Evolutionary conservation across 2,797 vertebrate species (phyloP), one percentile per base, ranked within the genome.

Genomic region (Sebastes goodei): DNA sequence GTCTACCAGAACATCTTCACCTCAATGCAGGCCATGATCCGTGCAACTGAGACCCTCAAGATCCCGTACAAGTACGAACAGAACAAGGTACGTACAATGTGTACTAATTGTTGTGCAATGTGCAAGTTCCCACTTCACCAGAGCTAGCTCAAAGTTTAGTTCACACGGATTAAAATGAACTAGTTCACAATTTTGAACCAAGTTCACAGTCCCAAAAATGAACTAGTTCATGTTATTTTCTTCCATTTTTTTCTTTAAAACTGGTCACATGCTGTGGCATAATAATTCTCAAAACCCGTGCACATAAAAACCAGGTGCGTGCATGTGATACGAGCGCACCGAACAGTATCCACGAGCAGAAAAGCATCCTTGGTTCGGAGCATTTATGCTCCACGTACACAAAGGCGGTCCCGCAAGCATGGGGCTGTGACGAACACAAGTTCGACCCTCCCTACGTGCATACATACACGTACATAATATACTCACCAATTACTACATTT

Each of bases 1-100:
- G 98, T 99, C 71, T 99, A 98, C 96, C 99, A 99, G 96, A 99
- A 99, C 95, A 98, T 99, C 96, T 99, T 98, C 96, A 99, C 98
- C 76, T 98, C 99, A 92, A 99, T 99, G 98, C 98, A 99, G 97
- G 96, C 99, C 89, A 98, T 99, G 98, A 97, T 99, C 95, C 97
- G 97, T 5, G 99, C 99, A 91, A 98, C 97, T 33, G 98, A 99
- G 89, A 98, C 95, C 42, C 96, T 99, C 73, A 98, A 98, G 91
- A 99, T 99, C 88, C 96, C 96, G 49, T 99, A 96, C 94, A 98
- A 98, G 95, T 97, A 96, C 0, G 98, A 99, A 60, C 97, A 98
- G 94, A 99, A 99, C 95, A 97, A 98, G 97, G 99, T 99, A 53
- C 2, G 66, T 68, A 49, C 25, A 49, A 15, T 99, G 67, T 5